Percentiles rank a stretch among this genome's conserved stretches.
Evolutionary conservation across 2,797 vertebrate genomes (phyloP).

Genomic region (Sardinella longiceps): DNA sequence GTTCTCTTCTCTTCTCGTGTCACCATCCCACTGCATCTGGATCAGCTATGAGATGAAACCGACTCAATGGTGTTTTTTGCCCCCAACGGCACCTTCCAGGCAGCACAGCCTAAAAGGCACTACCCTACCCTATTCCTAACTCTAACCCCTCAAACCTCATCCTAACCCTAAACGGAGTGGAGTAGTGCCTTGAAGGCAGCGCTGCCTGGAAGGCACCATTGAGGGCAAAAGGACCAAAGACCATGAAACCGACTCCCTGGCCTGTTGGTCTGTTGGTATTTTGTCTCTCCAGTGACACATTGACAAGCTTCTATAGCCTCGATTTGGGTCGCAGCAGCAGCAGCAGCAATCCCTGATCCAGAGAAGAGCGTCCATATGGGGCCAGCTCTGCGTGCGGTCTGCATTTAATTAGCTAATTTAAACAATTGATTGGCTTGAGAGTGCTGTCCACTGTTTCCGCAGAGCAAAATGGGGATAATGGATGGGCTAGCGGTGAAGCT

Average conservation of each 20-base stretch:
- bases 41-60: neutral
- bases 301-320: neutral
- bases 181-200: no score
- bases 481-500: neutral
- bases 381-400: neutral
- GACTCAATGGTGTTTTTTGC: no score
- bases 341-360: neutral
- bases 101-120: no score
- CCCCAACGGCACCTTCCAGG: no score
- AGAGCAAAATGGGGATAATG: neutral
- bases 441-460: neutral
- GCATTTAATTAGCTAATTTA: conserved; percentile 26
- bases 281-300: neutral
- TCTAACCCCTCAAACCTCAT: no score
- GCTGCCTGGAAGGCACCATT: no score
- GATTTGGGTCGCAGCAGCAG: neutral
- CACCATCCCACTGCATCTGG: neutral
- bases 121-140: no score
- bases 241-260: neutral
- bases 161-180: no score
- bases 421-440: conserved; percentile 17
- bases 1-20: conserved; percentile 1
- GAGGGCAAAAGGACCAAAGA: no score
- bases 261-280: neutral
- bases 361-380: neutral